Percentiles rank a stretch among this genome's conserved stretches.
Conservation (phyloP, 2,113 vertebrate species). For the Triplophysa rosa region DNA sequence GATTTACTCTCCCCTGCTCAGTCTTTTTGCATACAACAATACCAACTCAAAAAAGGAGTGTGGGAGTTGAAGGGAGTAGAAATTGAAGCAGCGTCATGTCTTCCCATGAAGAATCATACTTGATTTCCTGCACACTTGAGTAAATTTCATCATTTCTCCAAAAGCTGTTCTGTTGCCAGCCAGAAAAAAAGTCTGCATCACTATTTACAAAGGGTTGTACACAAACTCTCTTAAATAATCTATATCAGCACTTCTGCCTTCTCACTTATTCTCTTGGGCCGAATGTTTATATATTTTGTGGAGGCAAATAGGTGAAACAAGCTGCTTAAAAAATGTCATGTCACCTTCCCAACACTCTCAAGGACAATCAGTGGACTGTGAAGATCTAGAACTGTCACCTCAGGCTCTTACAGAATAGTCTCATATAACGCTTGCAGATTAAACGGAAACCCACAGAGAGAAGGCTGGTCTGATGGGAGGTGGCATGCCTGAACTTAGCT, state of each 20-base stretch:
- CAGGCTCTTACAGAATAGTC: neutral
- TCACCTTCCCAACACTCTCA: constrained; percentile 13
- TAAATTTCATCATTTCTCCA: constrained; percentile 34
- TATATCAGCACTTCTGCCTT: neutral
- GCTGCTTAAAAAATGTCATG: neutral
- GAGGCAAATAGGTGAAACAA: neutral
- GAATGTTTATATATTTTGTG: too few species aligned
- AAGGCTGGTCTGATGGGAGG: constrained; percentile 34
- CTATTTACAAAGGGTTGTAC: constrained; percentile 8
- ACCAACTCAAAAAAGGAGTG: constrained; percentile 34
- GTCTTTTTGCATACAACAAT: neutral
- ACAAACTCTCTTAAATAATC: constrained; percentile 12
- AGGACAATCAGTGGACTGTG: constrained; percentile 2
- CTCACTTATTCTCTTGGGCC: neutral
- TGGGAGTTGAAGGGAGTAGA: constrained; percentile 35
- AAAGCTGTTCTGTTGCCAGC: constrained; percentile 29
- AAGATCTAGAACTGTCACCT: neutral
- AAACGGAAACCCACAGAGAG: constrained; percentile 31
- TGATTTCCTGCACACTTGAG: constrained; percentile 35
- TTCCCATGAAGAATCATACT: constrained; percentile 27
- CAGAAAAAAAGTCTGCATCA: constrained; percentile 4
- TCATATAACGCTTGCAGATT: neutral
- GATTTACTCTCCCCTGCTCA: neutral
- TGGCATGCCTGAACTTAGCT: constrained; percentile 57
- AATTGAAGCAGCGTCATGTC: constrained; percentile 48